Evolutionary conservation across 2,888 invertebrate genomes (phyloP).

Genomic region (Adelognathus sp.): DNA sequence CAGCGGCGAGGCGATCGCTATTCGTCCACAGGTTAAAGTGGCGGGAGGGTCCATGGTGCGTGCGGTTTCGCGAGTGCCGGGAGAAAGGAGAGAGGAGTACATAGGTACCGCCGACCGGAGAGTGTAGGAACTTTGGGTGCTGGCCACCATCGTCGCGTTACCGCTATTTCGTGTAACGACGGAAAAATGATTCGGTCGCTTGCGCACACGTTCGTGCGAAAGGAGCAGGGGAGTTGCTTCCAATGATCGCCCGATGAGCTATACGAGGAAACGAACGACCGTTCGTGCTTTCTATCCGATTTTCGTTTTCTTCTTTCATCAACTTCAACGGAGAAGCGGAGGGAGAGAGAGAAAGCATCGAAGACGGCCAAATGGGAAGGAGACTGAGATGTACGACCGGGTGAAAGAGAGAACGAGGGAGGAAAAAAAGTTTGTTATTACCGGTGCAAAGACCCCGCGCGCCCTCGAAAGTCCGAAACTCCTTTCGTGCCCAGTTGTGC

Average conservation of each 20-base stretch:
- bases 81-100: conserved; percentile 32
- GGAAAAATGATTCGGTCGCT: conserved; percentile 38
- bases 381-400: conserved; percentile 4
- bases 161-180: conserved; percentile 43
- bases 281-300: background rate
- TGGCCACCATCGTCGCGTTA: conserved; percentile 17
- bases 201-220: background rate
- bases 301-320: conserved; percentile 11
- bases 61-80: background rate
- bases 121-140: conserved; percentile 20
- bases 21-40: conserved; percentile 43
- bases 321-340: background rate
- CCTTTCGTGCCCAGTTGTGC: conserved; percentile 30
- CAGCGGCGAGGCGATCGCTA: conserved; percentile 46
- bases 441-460: conserved; percentile 23
- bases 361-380: conserved; percentile 24
- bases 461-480: conserved; percentile 47
- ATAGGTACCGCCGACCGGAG: conserved; percentile 24
- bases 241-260: background rate
- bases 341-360: background rate
- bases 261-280: background rate
- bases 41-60: background rate
- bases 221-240: background rate
- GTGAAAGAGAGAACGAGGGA: background rate
- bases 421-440: conserved; percentile 35